Conservation (phyloP, 2,113 vertebrate genomes). For the Oryctolagus cuniculus region mOryCun1.1 NC_091443.1:91131001-91131500, state of each 20-base stretch:
- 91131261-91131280: background rate
- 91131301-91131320: background rate
- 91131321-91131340: background rate
- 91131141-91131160: background rate
- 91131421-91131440: background rate
- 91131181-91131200: background rate
- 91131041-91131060: background rate
- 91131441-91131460: background rate
- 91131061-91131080: background rate
- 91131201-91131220: background rate
- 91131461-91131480: background rate
- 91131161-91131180: background rate
- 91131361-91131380: background rate
- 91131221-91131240: accelerated
- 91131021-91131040: background rate
- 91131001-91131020: background rate
- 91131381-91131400: background rate
- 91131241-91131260: accelerated
- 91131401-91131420: background rate
- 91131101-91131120: background rate
- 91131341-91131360: background rate
- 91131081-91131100: constrained; percentile 1
- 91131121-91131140: background rate
- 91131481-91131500: background rate
- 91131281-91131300: accelerated